phyloP scores from a whole-genome alignment of 2,113 vertebrate genomes.

The Nothocercus nigrocapillus region DNA sequence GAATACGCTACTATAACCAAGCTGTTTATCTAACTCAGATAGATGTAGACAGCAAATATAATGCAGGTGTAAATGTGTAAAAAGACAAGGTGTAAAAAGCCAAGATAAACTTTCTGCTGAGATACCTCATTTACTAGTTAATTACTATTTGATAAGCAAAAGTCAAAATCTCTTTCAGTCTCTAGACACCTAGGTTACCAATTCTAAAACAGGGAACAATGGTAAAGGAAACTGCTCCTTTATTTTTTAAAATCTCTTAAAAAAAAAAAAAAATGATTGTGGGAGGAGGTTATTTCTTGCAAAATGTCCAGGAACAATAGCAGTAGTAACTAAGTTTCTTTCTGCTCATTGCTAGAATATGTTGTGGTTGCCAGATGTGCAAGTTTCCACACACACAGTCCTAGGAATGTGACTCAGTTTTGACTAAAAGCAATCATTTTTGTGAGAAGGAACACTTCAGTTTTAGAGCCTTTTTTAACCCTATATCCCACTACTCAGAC shows the following conservation, averaged over 20 bases:
- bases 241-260: neutral
- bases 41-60: neutral
- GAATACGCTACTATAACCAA: neutral
- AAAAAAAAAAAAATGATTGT: too few species aligned
- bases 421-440: neutral
- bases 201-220: neutral
- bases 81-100: neutral
- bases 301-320: constrained; percentile 47
- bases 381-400: neutral
- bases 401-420: constrained; percentile 1
- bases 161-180: neutral
- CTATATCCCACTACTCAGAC: neutral
- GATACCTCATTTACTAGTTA: neutral
- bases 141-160: neutral
- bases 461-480: neutral
- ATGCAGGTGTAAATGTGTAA: neutral
- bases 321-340: constrained; percentile 10
- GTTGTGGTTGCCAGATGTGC: constrained; percentile 38
- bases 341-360: neutral
- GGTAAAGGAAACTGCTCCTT: neutral
- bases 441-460: neutral
- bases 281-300: neutral
- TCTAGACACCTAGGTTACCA: neutral
- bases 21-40: neutral
- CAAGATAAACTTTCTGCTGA: neutral